Evolutionary conservation across 2,797 vertebrate genomes (phyloP).

Genomic region (Manis javanica): DNA sequence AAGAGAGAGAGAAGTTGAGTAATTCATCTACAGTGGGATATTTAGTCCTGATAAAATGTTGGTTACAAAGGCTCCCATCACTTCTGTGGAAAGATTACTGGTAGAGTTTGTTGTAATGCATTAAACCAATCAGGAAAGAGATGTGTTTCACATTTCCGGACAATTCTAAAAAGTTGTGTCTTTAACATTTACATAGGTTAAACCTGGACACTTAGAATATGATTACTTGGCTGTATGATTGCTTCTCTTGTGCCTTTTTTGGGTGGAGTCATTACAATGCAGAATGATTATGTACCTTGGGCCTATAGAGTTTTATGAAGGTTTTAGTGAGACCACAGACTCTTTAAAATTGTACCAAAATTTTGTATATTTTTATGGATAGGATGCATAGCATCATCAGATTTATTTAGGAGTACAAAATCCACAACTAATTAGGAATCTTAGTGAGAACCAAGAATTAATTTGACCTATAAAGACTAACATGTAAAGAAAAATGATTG

Average conservation of each 20-base stretch:
- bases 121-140: background rate
- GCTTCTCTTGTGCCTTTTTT: background rate
- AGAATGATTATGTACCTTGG: background rate
- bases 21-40: background rate
- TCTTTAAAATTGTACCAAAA: slow-evolving; percentile 40
- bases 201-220: background rate
- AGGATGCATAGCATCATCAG: slow-evolving; percentile 1
- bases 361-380: background rate
- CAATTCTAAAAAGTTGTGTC: background rate
- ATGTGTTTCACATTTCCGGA: background rate
- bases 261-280: background rate
- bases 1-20: background rate
- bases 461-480: background rate
- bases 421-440: background rate
- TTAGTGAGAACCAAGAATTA: slow-evolving; percentile 35
- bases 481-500: background rate
- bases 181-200: slow-evolving; percentile 2
- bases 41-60: slow-evolving; percentile 30
- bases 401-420: background rate
- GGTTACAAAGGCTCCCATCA: background rate
- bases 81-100: background rate
- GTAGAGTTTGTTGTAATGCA: background rate
- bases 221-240: background rate
- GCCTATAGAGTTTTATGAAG: background rate
- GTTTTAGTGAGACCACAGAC: background rate